Conservation (phyloP, 2,113 vertebrate genomes). For the Chaetops frenatus region DNA sequence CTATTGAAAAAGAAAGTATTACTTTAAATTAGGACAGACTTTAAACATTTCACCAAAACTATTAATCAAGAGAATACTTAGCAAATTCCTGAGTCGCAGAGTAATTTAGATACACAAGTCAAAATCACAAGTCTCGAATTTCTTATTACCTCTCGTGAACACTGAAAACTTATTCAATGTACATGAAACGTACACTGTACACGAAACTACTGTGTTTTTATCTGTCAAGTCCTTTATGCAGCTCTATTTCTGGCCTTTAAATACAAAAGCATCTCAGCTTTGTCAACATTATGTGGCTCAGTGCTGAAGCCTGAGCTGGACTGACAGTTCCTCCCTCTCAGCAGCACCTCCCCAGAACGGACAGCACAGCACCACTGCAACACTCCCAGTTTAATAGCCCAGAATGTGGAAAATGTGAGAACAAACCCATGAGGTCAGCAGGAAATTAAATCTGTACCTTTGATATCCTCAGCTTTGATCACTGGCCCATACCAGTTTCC, state of each 20-base stretch:
- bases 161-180: background rate
- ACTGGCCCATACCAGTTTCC: background rate
- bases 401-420: background rate
- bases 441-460: background rate
- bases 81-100: background rate
- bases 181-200: background rate
- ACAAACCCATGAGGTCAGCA: background rate
- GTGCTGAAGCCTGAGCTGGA: background rate
- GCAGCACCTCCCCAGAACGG: background rate
- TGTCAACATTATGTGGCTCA: background rate
- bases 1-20: constrained; percentile 63
- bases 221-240: background rate
- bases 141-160: background rate
- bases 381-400: background rate
- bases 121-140: background rate
- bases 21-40: background rate
- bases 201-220: background rate
- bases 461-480: background rate
- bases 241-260: background rate
- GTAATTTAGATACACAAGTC: background rate
- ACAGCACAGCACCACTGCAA: background rate
- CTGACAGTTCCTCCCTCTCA: background rate
- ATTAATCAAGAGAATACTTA: background rate
- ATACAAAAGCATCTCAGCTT: background rate
- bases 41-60: background rate